Evolutionary conservation across 2,113 vertebrate species (phyloP).

Genomic region (Pipra filicauda): DNA sequence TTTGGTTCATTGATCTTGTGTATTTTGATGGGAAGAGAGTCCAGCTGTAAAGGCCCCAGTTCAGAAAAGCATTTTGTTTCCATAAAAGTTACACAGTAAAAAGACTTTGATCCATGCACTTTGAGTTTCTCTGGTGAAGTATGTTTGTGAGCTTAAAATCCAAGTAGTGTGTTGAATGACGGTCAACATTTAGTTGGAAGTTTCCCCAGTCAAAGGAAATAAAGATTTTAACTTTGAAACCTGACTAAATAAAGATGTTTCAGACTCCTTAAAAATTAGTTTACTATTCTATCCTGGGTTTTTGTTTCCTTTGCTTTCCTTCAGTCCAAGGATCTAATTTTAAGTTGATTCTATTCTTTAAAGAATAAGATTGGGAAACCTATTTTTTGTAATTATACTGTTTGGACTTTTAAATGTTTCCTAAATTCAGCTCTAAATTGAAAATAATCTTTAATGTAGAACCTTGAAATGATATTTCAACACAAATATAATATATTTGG

Average conservation of each 20-base stretch:
- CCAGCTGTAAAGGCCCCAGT: not conserved
- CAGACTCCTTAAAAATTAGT: not conserved
- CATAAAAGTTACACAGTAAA: not conserved
- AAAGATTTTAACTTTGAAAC: not conserved
- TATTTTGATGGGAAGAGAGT: not conserved
- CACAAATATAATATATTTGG: constrained; percentile 57
- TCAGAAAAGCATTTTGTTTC: not conserved
- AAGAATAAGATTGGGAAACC: not conserved
- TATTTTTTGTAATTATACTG: not conserved
- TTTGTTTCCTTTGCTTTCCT: not conserved
- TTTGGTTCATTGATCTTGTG: not conserved
- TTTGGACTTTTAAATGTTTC: constrained; percentile 3
- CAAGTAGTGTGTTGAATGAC: not conserved
- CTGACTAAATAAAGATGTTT: not conserved
- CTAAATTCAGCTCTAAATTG: not conserved
- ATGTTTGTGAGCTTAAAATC: not conserved
- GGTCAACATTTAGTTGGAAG: not conserved
- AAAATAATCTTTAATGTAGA: constrained; percentile 3
- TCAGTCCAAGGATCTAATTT: not conserved
- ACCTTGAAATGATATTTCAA: not conserved
- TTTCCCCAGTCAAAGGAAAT: not conserved
- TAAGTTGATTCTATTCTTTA: not conserved
- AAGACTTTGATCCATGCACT: not conserved
- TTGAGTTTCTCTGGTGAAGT: not conserved
- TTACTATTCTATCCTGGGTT: not conserved